Evolutionary conservation across 30 jellyfish, hydroid and myxozoan species (phyloP), one percentile per base, ranked within the genome.

Genomic region (Aurelia aurita complex sp. Pacific): DNA sequence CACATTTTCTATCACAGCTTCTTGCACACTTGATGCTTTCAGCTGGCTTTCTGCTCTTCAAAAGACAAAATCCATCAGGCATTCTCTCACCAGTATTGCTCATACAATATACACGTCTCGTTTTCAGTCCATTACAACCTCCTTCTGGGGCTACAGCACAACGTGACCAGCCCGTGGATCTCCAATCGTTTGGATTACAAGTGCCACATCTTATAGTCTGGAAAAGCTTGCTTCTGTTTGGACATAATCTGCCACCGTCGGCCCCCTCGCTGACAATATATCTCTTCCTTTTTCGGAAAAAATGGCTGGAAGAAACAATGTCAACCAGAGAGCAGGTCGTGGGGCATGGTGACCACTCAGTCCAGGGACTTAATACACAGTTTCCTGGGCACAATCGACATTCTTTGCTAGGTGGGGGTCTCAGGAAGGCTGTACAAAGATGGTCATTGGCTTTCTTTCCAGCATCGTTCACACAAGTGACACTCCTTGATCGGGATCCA

Each of bases 271-370:
- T 55, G 14, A 79, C 40, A 10, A 87, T 63, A 55, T 33, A 71
- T 35, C 96, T 76, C 35, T 77, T 68, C n/a, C 96, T 64, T 23
- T 51, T 69, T 16, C 85, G 89, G 11, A 33, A 17, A 42, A 29
- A 75, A 1, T 67, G 81, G 3, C 40, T 64, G 17, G 38, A 5
- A 18, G 59, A 59, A 16, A 40, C 86, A 7, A 23, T 12, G 57
- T 46, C 57, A 46, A 46, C 57, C 61, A 57, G 40, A 19, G 70
- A 3, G 60, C 96, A 87, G 11, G 52, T 67, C 14, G 43, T 42
- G 36, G 96, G 90, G 54, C 96, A 87, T 14, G 52, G 69, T 33
- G 86, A 75, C 96, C 96, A 87, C 50, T 57, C 82, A 8, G 90
- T 63, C 96, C 96, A 87, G 1, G 96, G 87, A 33, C 90, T 87